Conservation (phyloP, 1,140 invertebrate species). For the Ceratina australensis region DNA sequence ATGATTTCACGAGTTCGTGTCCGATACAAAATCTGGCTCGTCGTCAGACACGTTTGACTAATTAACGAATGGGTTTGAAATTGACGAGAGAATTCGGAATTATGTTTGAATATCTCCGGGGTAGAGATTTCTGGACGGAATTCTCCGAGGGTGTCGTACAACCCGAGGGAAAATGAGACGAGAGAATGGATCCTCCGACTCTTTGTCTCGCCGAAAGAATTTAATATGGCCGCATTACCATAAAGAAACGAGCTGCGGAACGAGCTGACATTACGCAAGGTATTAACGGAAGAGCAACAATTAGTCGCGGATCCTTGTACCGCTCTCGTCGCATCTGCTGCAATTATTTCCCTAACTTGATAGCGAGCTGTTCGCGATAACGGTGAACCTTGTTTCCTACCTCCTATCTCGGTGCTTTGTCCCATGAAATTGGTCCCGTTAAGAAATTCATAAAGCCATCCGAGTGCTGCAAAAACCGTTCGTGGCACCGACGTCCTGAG, state of each 20-base stretch:
- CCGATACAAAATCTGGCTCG: too few relatives aligned
- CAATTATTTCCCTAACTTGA: constrained; percentile 52
- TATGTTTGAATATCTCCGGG: not conserved
- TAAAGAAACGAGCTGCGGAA: constrained; percentile 47
- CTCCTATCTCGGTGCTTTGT: not conserved
- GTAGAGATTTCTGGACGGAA: constrained; percentile 16
- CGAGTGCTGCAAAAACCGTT: not conserved
- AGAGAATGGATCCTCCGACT: not conserved
- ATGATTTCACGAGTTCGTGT: not conserved
- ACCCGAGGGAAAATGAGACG: not conserved
- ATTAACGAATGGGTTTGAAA: too few relatives aligned
- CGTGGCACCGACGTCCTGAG: not conserved
- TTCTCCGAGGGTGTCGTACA: constrained; percentile 24
- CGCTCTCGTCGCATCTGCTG: constrained; percentile 20
- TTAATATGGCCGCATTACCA: constrained; percentile 54
- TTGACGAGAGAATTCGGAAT: not conserved
- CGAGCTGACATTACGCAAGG: constrained; percentile 14
- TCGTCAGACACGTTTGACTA: not conserved
- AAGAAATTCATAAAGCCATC: constrained; percentile 4
- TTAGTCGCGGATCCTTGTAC: constrained; percentile 53
- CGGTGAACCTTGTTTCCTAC: constrained; percentile 16
- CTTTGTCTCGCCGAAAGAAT: constrained; percentile 51
- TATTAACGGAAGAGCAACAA: constrained; percentile 54
- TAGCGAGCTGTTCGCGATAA: constrained; percentile 19
- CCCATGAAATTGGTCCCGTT: constrained; percentile 15